A percentile compares a stretch with the other conserved stretches of the same genome.
Evolutionary conservation across 2,797 vertebrate genomes (phyloP).

Genomic region (Helicolenus hilgendorfi): DNA sequence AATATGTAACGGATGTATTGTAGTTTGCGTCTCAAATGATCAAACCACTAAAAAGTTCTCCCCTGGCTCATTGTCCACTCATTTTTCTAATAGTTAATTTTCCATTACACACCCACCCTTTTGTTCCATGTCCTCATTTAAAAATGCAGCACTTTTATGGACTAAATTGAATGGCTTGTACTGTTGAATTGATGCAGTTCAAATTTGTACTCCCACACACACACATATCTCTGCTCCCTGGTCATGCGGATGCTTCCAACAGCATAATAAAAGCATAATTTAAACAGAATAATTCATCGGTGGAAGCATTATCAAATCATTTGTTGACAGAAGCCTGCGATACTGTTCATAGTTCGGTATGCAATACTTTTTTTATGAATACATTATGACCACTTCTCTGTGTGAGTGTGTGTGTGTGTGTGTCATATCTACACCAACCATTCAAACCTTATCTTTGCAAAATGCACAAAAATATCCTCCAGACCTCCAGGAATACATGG

Average conservation of each 20-base stretch:
- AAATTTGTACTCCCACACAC: background rate
- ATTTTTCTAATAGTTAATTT: conserved; percentile 6
- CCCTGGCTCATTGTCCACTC: background rate
- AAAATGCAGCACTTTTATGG: background rate
- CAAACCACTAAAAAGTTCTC: background rate
- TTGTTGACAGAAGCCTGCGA: conserved; percentile 48
- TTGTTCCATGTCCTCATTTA: conserved; percentile 16
- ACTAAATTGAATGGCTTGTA: conserved; percentile 34
- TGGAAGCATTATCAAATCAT: conserved; percentile 34
- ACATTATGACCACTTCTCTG: background rate
- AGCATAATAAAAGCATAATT: conserved; percentile 50
- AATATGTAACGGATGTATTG: background rate
- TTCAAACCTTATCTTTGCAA: background rate
- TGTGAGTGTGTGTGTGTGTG: background rate
- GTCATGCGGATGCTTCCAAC: conserved; percentile 30
- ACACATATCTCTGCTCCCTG: conserved; percentile 2
- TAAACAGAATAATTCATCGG: conserved; percentile 71
- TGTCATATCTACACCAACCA: background rate
- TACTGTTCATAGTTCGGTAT: conserved; percentile 20
- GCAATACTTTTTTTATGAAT: conserved; percentile 30
- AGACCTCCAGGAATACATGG: background rate
- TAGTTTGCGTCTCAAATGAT: background rate
- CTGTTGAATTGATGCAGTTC: conserved; percentile 24
- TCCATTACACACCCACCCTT: background rate
- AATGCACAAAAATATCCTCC: background rate